Percentiles rank a stretch among this genome's conserved stretches.
Conservation (phyloP, 1,140 invertebrate species). For the Phymorhynchus buccinoides region DNA sequence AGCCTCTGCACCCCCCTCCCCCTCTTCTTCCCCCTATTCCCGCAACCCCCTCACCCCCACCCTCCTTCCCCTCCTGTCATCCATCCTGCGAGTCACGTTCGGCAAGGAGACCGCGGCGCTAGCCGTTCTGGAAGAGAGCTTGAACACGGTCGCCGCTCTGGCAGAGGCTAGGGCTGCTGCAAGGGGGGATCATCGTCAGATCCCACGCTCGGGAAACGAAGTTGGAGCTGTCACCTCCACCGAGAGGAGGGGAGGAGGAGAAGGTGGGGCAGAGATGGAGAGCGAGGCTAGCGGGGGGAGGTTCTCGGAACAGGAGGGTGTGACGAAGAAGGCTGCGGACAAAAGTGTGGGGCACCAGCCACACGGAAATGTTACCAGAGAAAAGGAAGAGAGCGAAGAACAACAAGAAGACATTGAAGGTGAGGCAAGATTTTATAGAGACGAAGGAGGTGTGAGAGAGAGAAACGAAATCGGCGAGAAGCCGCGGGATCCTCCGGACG, state of each 20-base stretch:
- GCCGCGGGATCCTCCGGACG: not conserved
- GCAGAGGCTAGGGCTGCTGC: not conserved
- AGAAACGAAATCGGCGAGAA: not conserved
- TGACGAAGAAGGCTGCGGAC: no score
- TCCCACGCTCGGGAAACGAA: not conserved
- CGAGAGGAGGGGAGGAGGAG: not conserved
- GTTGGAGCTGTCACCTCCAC: no score
- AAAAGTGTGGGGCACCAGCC: not conserved
- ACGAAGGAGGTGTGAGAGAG: not conserved
- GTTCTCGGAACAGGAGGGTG: no score
- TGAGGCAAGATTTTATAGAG: no score
- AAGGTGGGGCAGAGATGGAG: not conserved
- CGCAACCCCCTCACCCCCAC: slow-evolving; percentile 49
- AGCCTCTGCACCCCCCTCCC: slow-evolving; percentile 51
- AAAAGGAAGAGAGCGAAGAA: not conserved
- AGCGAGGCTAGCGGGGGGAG: not conserved
- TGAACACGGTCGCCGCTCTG: slow-evolving; percentile 51
- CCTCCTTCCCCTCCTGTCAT: slow-evolving; percentile 56
- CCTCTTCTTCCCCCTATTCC: slow-evolving; percentile 49
- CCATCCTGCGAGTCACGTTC: slow-evolving; percentile 54
- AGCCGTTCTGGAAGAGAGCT: slow-evolving; percentile 62
- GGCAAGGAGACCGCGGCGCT: slow-evolving; percentile 56
- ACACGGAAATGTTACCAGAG: no score
- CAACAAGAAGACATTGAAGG: not conserved
- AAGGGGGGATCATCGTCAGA: no score